Evolutionary conservation across 2,113 vertebrate species (phyloP), one percentile per base, ranked within the genome.

Genomic region (Gambusia affinis): DNA sequence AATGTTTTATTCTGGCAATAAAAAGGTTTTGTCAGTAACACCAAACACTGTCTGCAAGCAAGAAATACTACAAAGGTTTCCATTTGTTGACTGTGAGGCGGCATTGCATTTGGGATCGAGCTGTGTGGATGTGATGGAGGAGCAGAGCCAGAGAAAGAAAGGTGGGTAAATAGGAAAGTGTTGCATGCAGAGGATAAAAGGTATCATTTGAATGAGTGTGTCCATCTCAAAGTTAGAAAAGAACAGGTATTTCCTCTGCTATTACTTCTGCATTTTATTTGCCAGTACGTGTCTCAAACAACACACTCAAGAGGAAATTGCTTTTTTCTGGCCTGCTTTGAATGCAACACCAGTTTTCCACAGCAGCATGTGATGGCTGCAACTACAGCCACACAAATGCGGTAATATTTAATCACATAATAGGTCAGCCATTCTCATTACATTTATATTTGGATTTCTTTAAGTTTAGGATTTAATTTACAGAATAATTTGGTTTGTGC

Each of bases 1-100:
- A 35, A 72, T 8, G 24, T 82, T 83, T 81, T 70, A 80, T 71
- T 71, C 60, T 67, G 33, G 30, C 64, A 72, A 15, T 68, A 12
- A 68, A 27, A 75, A 67, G n/a, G 35, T 64, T 67, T 33, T 73
- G 54, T 72, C 19, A 27, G 29, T 57, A 42, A 62, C 64, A 75
- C n/a, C 64, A 39, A 44, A 54, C 30, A 64, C 60, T 44, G 29
- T 33, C 74, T 73, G 47, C 70, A 8, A 60, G 64, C 72, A 81
- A 79, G 67, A 81, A 60, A 76, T 29, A 51, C 15, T 51, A 68
- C 42, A 74, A 31, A 27, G 62, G 62, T n/a, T 66, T 72, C 28
- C 33, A 79, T 33, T 67, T 57, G 47, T 74, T 66, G 60, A 29
- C 31, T 67, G 76, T 28, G 12, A 51, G 68, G n/a, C 72, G 73